phyloP scores from a whole-genome alignment of 2,888 invertebrate species.

The Morinoia aosen region DNA sequence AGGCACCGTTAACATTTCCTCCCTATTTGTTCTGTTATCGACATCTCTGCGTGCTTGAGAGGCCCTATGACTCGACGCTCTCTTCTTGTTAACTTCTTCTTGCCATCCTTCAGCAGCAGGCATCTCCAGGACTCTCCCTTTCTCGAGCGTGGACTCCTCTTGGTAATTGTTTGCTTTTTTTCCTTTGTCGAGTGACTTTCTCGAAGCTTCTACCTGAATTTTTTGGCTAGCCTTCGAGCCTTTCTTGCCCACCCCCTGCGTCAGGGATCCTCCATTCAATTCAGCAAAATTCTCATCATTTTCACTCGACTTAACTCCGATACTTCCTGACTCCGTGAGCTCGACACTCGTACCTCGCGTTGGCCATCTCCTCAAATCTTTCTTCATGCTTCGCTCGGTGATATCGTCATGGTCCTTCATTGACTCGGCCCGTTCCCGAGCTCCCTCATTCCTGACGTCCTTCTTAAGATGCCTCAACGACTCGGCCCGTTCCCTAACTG shows the following conservation, averaged over 20 bases:
- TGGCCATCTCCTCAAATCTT: neutral
- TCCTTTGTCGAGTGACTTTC: neutral
- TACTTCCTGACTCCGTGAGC: neutral
- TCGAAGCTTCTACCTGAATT: too few relatives aligned
- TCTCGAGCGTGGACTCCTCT: neutral
- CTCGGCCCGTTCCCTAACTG: neutral
- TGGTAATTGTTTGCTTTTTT: neutral
- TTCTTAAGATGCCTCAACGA: neutral
- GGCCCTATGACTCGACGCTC: neutral
- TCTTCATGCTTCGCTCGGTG: neutral
- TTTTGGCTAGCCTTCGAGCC: neutral
- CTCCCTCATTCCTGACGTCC: neutral
- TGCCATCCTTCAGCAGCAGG: neutral
- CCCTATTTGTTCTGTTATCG: neutral
- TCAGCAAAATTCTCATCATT: neutral
- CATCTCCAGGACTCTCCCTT: neutral
- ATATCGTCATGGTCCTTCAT: neutral
- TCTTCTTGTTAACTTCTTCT: neutral
- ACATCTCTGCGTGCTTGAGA: neutral
- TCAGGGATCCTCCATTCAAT: neutral
- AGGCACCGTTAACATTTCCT: neutral
- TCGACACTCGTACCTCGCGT: neutral
- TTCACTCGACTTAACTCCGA: neutral
- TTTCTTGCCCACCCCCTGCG: neutral
- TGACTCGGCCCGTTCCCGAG: neutral